phyloP scores from a whole-genome alignment of 1,140 invertebrate species.

The Apis laboriosa region DNA sequence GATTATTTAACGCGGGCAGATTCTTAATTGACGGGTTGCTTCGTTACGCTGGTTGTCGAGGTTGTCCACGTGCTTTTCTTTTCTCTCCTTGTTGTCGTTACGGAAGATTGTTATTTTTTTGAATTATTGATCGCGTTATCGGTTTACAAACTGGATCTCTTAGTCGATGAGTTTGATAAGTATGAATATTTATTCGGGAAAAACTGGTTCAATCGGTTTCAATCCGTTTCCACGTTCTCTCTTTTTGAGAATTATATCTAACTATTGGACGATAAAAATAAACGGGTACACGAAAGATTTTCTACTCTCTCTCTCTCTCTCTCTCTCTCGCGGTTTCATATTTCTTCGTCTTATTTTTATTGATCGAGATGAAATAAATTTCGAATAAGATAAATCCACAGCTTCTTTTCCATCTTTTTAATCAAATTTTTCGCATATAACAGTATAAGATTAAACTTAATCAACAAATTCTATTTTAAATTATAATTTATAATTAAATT shows the following conservation, averaged over 20 bases:
- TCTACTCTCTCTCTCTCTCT: no score
- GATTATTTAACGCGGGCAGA: slow-evolving; percentile 12
- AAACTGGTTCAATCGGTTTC: not conserved
- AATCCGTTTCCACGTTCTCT: not conserved
- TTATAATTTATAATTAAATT: no score
- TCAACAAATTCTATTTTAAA: no score
- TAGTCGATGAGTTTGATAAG: not conserved
- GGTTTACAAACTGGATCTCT: not conserved
- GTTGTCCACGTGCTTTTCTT: not conserved
- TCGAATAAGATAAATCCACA: no score
- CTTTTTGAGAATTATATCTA: not conserved
- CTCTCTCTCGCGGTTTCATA: no score
- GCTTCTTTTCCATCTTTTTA: no score
- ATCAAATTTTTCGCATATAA: no score
- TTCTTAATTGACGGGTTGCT: not conserved
- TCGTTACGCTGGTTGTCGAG: not conserved
- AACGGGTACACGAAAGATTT: no score
- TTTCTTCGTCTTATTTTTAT: no score
- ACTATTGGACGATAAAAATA: no score
- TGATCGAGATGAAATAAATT: no score
- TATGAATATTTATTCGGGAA: not conserved
- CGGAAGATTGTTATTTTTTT: not conserved
- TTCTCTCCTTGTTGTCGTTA: not conserved
- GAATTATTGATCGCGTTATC: not conserved
- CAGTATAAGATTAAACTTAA: no score